Evolutionary conservation across 2,113 vertebrate genomes (phyloP).

Genomic region (Dasyornis broadbenti): DNA sequence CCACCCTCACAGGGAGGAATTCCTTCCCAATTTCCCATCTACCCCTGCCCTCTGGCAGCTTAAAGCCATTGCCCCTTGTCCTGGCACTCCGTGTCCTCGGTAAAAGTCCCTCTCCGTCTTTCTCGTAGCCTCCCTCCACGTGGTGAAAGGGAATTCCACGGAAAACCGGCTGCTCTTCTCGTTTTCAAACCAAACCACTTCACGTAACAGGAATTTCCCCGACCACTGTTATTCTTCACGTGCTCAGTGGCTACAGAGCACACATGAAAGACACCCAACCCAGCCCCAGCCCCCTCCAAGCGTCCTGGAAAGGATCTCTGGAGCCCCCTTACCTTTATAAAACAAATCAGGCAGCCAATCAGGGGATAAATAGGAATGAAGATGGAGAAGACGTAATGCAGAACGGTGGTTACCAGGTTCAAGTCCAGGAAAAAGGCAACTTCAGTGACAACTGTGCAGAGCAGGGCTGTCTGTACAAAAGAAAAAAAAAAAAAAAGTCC

Average conservation of each 20-base stretch:
- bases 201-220: neutral
- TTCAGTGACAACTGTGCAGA: slow-evolving; percentile 71
- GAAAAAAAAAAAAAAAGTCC: neutral
- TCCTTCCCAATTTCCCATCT: neutral
- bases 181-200: neutral
- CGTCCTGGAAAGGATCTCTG: neutral
- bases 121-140: neutral
- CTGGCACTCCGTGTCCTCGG: neutral
- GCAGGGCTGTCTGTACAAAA: slow-evolving; percentile 65
- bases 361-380: slow-evolving; percentile 90
- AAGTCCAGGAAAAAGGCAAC: slow-evolving; percentile 79
- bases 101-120: neutral
- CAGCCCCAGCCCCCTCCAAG: neutral
- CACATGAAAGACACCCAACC: neutral
- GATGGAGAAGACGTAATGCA: slow-evolving; percentile 86
- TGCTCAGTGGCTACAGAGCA: rapidly evolving
- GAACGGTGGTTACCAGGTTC: slow-evolving; percentile 62
- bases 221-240: rapidly evolving
- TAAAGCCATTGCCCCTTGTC: neutral
- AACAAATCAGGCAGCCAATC: slow-evolving; percentile 89
- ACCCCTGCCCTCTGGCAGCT: neutral
- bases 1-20: neutral
- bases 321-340: slow-evolving; percentile 80
- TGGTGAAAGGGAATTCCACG: neutral
- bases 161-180: neutral